Evolutionary conservation across 2,888 invertebrate genomes (phyloP).

Genomic region (Rhyacophila evoluta): DNA sequence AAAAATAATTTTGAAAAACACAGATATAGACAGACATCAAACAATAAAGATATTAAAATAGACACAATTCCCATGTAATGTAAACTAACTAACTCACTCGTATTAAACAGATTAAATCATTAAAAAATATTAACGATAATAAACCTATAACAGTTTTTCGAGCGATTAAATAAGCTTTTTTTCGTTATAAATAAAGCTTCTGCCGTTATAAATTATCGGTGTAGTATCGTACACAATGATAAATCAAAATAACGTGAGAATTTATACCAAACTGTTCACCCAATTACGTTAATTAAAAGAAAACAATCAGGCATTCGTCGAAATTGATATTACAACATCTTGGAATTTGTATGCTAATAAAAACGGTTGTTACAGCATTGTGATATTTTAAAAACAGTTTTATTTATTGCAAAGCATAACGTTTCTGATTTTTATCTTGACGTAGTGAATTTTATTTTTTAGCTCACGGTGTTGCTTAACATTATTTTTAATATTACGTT

Average conservation of each 20-base stretch:
- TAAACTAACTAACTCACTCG: too few species aligned
- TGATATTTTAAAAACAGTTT: background rate
- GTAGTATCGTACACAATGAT: too few species aligned
- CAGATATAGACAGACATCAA: too few species aligned
- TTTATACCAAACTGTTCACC: background rate
- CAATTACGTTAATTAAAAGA: conserved; percentile 16
- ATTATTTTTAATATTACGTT: background rate
- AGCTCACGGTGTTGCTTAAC: background rate
- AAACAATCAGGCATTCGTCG: background rate
- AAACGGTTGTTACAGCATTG: background rate
- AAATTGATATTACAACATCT: background rate
- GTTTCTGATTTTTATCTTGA: background rate
- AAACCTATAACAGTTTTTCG: too few species aligned
- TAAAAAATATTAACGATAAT: too few species aligned
- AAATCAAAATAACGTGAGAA: background rate
- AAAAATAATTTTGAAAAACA: too few species aligned
- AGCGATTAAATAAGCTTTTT: too few species aligned
- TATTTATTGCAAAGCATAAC: background rate
- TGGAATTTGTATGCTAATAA: background rate
- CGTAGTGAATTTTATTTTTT: background rate
- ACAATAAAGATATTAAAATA: too few species aligned
- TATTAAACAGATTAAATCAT: too few species aligned
- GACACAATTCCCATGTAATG: too few species aligned
- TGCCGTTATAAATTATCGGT: too few species aligned
- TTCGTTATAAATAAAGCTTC: too few species aligned